phyloP scores from a whole-genome alignment of 1,140 invertebrate species.

The Drosophila albomicans region DNA sequence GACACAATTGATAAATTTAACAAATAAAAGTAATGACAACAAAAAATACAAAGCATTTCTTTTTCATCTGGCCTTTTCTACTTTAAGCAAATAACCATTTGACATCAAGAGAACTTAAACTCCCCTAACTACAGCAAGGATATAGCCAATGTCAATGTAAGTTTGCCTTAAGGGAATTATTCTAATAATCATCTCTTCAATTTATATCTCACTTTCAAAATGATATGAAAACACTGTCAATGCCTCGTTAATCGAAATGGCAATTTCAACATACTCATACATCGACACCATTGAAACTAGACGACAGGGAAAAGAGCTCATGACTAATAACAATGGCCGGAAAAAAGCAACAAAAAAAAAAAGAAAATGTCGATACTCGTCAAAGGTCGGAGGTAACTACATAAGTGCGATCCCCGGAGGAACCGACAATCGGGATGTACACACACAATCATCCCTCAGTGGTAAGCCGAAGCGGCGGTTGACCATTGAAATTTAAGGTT shows the following conservation, averaged over 20 bases:
- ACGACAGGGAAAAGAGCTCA: conserved; percentile 34
- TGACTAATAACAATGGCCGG: conserved; percentile 15
- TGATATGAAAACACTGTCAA: neutral
- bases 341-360: conserved; percentile 2
- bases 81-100: too few relatives aligned
- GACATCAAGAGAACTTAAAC: too few relatives aligned
- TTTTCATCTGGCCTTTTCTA: too few relatives aligned
- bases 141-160: too few relatives aligned
- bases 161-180: neutral
- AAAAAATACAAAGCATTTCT: too few relatives aligned
- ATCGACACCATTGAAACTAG: conserved; percentile 16
- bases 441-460: conserved; percentile 54
- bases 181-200: neutral
- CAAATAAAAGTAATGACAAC: too few relatives aligned
- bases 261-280: conserved; percentile 1
- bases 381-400: conserved; percentile 49
- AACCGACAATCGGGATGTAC: conserved; percentile 44
- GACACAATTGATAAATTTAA: too few relatives aligned
- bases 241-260: neutral
- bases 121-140: too few relatives aligned
- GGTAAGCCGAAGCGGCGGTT: conserved; percentile 75
- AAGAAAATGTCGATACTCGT: conserved; percentile 11
- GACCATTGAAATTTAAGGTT: conserved; percentile 70
- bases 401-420: conserved; percentile 52
- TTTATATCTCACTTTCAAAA: neutral